A percentile compares a stretch with the other conserved stretches of the same genome.
Evolutionary conservation across 2,888 invertebrate genomes (phyloP).

Genomic region (Monoplex corrugatus): DNA sequence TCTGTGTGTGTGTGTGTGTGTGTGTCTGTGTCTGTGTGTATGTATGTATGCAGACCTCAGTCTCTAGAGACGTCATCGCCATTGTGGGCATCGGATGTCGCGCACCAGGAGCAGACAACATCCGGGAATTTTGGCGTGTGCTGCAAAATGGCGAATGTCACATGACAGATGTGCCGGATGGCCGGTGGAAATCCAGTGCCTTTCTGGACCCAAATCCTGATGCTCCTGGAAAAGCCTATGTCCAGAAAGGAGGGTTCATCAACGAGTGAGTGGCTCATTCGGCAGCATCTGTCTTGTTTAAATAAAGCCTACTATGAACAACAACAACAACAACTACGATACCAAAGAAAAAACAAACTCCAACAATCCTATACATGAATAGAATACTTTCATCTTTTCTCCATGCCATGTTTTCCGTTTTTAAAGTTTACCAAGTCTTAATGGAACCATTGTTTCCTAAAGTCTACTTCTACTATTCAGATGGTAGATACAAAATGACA

Average conservation of each 20-base stretch:
- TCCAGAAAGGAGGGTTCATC: conserved; percentile 18
- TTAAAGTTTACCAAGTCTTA: too few relatives aligned
- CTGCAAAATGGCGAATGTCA: neutral
- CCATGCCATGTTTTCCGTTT: too few relatives aligned
- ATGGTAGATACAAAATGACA: too few relatives aligned
- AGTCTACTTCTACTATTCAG: too few relatives aligned
- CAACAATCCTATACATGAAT: too few relatives aligned
- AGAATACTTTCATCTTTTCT: too few relatives aligned
- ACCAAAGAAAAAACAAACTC: too few relatives aligned
- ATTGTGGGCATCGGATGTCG: neutral
- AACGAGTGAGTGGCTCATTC: neutral
- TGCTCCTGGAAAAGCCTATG: neutral
- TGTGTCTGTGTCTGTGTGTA: neutral
- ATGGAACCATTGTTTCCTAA: too few relatives aligned
- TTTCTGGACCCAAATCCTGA: neutral
- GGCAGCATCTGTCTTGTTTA: neutral
- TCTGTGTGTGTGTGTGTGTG: conserved; percentile 21
- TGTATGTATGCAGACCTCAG: neutral
- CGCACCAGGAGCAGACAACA: neutral
- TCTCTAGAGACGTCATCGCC: neutral
- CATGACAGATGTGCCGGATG: neutral
- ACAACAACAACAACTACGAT: too few relatives aligned
- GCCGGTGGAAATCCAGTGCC: neutral
- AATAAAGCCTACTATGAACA: neutral
- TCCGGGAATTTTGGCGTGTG: neutral